Evolutionary conservation across 2,113 vertebrate genomes (phyloP).

Genomic region (Boulengeromyrus knoepffleri): DNA sequence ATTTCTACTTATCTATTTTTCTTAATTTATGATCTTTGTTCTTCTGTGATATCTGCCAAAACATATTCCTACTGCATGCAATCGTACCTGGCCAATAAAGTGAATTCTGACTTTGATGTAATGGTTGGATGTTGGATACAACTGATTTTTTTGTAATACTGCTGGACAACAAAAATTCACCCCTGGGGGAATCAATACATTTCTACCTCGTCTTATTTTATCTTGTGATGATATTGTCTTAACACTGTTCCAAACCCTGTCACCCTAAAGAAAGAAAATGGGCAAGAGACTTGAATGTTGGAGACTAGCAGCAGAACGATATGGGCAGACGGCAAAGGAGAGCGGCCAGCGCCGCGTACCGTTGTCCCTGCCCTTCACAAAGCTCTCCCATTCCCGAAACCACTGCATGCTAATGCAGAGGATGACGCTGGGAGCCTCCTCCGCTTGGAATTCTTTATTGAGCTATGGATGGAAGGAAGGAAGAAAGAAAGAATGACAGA

Average conservation of each 20-base stretch:
- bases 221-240: neutral
- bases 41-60: neutral
- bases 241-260: neutral
- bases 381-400: slow-evolving; percentile 97
- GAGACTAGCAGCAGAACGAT: neutral
- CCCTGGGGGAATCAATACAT: neutral
- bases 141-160: neutral
- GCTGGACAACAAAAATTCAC: neutral
- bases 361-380: slow-evolving; percentile 93
- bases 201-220: neutral
- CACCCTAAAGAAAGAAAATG: neutral
- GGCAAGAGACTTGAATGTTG: neutral
- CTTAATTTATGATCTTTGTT: neutral
- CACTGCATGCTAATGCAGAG: slow-evolving; percentile 98
- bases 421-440: slow-evolving; percentile 85
- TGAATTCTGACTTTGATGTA: neutral
- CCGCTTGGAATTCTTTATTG: slow-evolving; percentile 97
- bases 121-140: neutral
- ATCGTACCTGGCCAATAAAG: neutral
- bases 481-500: neutral
- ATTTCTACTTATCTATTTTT: neutral
- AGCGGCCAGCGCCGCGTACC: slow-evolving; percentile 57
- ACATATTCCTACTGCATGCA: neutral
- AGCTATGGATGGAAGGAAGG: slow-evolving; percentile 56
- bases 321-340: neutral